phyloP scores from a whole-genome alignment of 2,797 vertebrate genomes.

The Limnodromus scolopaceus region DNA sequence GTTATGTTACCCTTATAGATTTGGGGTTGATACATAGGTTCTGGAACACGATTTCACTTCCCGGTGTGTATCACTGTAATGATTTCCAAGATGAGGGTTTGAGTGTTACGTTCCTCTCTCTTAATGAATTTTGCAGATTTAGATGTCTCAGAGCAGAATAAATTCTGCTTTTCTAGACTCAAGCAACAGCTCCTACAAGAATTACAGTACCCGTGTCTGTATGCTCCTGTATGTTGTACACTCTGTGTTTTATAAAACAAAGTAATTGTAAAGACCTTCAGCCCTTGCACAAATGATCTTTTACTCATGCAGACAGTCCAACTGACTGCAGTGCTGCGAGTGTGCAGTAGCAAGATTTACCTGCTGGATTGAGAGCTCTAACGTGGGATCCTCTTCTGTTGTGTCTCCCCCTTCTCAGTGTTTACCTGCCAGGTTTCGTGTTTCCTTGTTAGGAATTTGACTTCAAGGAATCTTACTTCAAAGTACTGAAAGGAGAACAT shows the following conservation, averaged over 20 bases:
- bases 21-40: neutral
- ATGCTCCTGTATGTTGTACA: neutral
- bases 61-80: neutral
- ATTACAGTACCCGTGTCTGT: neutral
- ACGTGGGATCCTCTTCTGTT: rapidly evolving
- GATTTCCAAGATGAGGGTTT: neutral
- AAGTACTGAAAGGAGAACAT: neutral
- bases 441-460: neutral
- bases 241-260: neutral
- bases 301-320: neutral
- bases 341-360: neutral
- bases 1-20: neutral
- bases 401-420: neutral
- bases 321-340: neutral
- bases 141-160: neutral
- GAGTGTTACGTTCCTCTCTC: neutral
- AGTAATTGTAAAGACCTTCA: neutral
- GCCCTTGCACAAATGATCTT: neutral
- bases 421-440: neutral
- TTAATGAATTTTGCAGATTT: neutral
- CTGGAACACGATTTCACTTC: neutral
- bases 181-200: neutral
- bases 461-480: neutral
- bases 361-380: neutral
- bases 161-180: neutral